These are phyloP conservation scores for Pristionchus pacificus DNA, from an alignment of 1,140 invertebrate genomes.

Conservation along the genomic window DNA sequence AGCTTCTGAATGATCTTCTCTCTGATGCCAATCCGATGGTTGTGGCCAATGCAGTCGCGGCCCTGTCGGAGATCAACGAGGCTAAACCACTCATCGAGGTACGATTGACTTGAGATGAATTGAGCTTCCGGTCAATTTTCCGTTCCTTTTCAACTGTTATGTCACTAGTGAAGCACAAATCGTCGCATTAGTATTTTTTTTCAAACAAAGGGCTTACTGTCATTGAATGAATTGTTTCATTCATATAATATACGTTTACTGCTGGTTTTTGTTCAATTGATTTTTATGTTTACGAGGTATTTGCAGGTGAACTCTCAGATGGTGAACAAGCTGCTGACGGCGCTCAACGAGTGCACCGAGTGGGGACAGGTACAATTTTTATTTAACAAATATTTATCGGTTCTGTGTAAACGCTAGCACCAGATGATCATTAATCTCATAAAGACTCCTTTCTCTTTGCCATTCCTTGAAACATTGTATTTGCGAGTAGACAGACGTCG, in stretches of 20 bases:
- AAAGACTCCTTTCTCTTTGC: too few relatives aligned
- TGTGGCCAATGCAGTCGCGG: slow-evolving; percentile 97
- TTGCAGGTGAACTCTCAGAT: slow-evolving; percentile 82
- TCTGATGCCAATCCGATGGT: slow-evolving; percentile 99
- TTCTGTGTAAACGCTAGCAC: too few relatives aligned
- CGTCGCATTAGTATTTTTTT: background rate
- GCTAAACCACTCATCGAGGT: slow-evolving; percentile 81
- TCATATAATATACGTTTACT: background rate
- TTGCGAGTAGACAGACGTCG: too few relatives aligned
- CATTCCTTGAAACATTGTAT: too few relatives aligned
- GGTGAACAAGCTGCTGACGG: slow-evolving; percentile 95
- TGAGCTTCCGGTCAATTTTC: too few relatives aligned
- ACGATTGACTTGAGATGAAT: too few relatives aligned
- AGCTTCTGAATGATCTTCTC: slow-evolving; percentile 89
- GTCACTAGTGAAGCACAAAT: background rate
- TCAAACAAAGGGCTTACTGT: background rate
- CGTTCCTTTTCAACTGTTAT: too few relatives aligned
- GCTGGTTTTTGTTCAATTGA: too few relatives aligned
- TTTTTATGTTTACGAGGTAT: too few relatives aligned
- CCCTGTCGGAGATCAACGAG: slow-evolving; percentile 96
- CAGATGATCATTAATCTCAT: too few relatives aligned
- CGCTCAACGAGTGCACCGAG: slow-evolving; percentile 97
- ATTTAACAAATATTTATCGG: background rate
- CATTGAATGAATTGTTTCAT: background rate
- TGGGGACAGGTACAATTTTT: slow-evolving; percentile 49